Evolutionary conservation across 1,140 invertebrate genomes (phyloP).

Genomic region (Microplitis mediator): DNA sequence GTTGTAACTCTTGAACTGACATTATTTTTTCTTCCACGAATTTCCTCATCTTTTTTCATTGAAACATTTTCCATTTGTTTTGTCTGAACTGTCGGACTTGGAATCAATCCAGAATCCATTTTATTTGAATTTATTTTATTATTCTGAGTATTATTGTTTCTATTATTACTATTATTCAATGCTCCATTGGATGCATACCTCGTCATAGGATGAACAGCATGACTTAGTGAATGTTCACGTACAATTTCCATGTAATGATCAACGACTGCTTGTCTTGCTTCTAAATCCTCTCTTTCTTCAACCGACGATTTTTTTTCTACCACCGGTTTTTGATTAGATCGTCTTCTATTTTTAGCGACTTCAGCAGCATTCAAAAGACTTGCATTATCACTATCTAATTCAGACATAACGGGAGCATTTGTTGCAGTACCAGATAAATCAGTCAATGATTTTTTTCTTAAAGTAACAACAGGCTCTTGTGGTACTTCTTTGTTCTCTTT

Average conservation of each 20-base stretch:
- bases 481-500: slow-evolving; percentile 6
- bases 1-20: slow-evolving; percentile 35
- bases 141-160: not conserved
- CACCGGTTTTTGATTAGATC: slow-evolving; percentile 39
- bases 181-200: slow-evolving; percentile 6
- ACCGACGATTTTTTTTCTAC: slow-evolving; percentile 48
- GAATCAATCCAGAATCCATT: slow-evolving; percentile 16
- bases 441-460: slow-evolving; percentile 53
- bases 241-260: slow-evolving; percentile 84
- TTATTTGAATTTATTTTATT: slow-evolving; percentile 9
- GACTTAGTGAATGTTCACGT: slow-evolving; percentile 64
- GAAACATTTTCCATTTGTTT: slow-evolving; percentile 14
- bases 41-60: slow-evolving; percentile 13
- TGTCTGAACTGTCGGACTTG: slow-evolving; percentile 23
- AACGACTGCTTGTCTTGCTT: slow-evolving; percentile 67
- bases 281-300: slow-evolving; percentile 66
- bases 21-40: slow-evolving; percentile 8
- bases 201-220: slow-evolving; percentile 33
- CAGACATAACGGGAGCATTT: slow-evolving; percentile 36
- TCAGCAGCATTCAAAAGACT: slow-evolving; percentile 51
- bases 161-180: not conserved
- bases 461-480: slow-evolving; percentile 42
- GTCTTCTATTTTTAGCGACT: slow-evolving; percentile 56
- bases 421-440: slow-evolving; percentile 30
- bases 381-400: slow-evolving; percentile 47